Evolutionary conservation across 2,113 vertebrate genomes (phyloP).

Genomic region (Climacteris rufus): DNA sequence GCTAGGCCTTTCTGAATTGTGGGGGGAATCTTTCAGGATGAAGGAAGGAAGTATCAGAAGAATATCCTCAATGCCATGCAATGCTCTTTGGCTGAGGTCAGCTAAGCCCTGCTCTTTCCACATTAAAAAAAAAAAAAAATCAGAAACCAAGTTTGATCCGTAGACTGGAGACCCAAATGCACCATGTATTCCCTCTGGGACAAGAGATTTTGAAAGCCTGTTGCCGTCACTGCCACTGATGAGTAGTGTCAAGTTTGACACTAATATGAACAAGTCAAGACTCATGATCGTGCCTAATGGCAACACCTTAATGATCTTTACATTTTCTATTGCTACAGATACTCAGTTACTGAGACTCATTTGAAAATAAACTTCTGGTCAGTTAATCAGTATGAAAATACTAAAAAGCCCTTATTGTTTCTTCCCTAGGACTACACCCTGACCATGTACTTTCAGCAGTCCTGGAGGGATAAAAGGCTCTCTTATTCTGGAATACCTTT

Average conservation of each 20-base stretch:
- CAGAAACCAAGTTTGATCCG: not conserved
- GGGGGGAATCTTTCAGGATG: not conserved
- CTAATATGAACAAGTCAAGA: not conserved
- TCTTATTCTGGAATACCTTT: conserved; percentile 93
- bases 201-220: not conserved
- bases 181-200: not conserved
- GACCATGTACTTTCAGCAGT: conserved; percentile 96
- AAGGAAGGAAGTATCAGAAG: not conserved
- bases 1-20: not conserved
- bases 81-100: not conserved
- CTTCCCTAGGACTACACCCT: conserved; percentile 87
- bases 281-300: not conserved
- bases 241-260: not conserved
- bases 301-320: not conserved
- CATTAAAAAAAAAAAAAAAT: not conserved
- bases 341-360: not conserved
- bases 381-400: not conserved
- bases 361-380: not conserved
- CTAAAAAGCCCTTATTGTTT: not conserved
- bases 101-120: not conserved
- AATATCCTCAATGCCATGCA: not conserved
- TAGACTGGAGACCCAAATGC: not conserved
- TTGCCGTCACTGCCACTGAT: no score
- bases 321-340: not conserved
- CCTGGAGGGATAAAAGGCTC: conserved; percentile 92